Percentiles rank a stretch among this genome's conserved stretches.
Conservation (phyloP, 2,113 vertebrate species). For the Crocuta crocuta region DNA sequence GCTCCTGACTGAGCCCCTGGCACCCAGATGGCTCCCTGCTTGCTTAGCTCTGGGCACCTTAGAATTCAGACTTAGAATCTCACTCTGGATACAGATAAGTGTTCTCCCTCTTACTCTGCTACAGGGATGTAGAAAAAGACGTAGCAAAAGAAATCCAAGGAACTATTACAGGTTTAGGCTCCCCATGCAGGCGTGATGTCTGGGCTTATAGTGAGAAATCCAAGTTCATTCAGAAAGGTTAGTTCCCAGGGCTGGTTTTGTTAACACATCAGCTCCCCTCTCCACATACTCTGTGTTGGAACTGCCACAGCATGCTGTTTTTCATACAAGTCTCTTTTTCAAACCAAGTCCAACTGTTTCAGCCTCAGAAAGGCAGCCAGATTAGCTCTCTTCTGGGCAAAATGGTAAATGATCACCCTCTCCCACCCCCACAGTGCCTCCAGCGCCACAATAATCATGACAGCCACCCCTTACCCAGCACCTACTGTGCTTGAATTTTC, state of each 20-base stretch:
- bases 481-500: neutral
- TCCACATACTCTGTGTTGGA: conserved; percentile 2
- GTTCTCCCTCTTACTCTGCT: neutral
- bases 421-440: neutral
- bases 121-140: neutral
- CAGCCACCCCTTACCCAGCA: neutral
- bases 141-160: conserved; percentile 26
- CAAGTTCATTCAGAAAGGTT: neutral
- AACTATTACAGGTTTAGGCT: neutral
- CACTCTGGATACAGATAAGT: neutral
- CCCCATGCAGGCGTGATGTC: neutral
- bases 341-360: conserved; percentile 44
- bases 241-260: conserved; percentile 24
- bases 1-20: conserved; percentile 21
- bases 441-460: neutral
- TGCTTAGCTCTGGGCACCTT: neutral
- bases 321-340: conserved; percentile 25
- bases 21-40: neutral
- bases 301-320: conserved; percentile 28
- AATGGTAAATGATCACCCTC: neutral
- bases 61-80: neutral
- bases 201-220: conserved; percentile 29
- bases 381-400: conserved; percentile 63
- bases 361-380: neutral
- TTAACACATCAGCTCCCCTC: neutral